Evolutionary conservation across 1,140 invertebrate genomes (phyloP).

Genomic region (Panagrolaimus sp.): DNA sequence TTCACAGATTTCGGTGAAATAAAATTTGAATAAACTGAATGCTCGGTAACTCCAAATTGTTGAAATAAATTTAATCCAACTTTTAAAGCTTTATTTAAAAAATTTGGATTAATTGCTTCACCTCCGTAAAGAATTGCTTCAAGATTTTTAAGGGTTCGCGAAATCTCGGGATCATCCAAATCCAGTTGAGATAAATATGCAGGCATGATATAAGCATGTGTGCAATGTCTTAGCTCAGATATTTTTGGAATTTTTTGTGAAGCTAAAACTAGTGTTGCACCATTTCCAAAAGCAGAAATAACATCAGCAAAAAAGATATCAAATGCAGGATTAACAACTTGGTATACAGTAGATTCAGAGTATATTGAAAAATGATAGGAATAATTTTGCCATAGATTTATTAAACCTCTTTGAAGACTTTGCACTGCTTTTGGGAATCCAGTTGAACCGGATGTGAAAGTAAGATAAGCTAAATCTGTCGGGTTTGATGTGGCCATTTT

Average conservation of each 20-base stretch:
- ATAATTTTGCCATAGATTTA: conserved; percentile 24
- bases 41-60: conserved; percentile 36
- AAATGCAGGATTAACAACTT: conserved; percentile 34
- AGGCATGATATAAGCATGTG: conserved; percentile 37
- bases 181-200: conserved; percentile 21
- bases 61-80: conserved; percentile 13
- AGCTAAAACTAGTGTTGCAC: conserved; percentile 18
- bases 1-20: neutral
- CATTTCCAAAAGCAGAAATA: conserved; percentile 12
- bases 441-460: conserved; percentile 29
- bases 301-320: conserved; percentile 36
- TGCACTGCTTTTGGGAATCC: conserved; percentile 28
- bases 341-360: conserved; percentile 23
- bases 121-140: conserved; percentile 21
- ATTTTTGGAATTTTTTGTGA: conserved; percentile 15
- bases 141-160: no score
- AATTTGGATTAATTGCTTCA: conserved; percentile 19
- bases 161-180: neutral
- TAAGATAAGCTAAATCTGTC: conserved; percentile 16
- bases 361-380: conserved; percentile 14
- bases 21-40: conserved; percentile 32
- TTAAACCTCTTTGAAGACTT: conserved; percentile 11
- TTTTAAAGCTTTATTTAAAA: conserved; percentile 15
- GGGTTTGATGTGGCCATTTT: neutral
- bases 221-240: conserved; percentile 20